Base-by-base conservation (phyloP, 2,888 invertebrate species). In the Lithosia quadra region DNA sequence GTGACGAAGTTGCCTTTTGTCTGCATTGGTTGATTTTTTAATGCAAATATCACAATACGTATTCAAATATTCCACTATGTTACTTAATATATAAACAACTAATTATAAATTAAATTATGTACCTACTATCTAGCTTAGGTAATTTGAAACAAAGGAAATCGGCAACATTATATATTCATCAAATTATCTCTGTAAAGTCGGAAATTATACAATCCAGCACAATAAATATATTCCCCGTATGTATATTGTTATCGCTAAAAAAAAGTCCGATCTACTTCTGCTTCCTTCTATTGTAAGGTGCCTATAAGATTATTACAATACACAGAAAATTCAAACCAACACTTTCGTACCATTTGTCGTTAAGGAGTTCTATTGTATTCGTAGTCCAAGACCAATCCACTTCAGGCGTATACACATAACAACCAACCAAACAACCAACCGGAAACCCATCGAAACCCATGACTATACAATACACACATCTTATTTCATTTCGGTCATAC, bases 1-100 rank as follows among this genome's bases (percentile, higher is more conserved):
- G 10, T 36, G 18, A 43, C n/a, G 8, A 49, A n/a, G n/a, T 18
- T n/a, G 0, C 49, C 39, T 39, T 39, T 39, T 39, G 39, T 39
- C 15, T 39, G 4, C 13, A 2, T 10, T 39, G 39, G 39, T 15
- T 39, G 39, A 15, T 3, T 28, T 39, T 39, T 39, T 39, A 39
- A 1, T 39, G 10, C 10, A 39, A 39, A 4, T 49, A 49, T 49
- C 49, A 49, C 49, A 49, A 49, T 49, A n/a, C 28, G 18, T 43
- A 49, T 49, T n/a, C 49, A 49, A n/a, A n/a, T 49, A 49, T 49
- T 49, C 58, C 33, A 18, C 58, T 58, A n/a, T 56, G 24, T 56
- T 56, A 56, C 24, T 22, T 24, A 22, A 56, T 56, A 56, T 56
- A 56, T 56, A 56, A 56, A 56, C 55, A 13, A 56, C 24, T 22